Conservation (phyloP, 1,140 invertebrate genomes). For the Platorchestia sp. region DNA sequence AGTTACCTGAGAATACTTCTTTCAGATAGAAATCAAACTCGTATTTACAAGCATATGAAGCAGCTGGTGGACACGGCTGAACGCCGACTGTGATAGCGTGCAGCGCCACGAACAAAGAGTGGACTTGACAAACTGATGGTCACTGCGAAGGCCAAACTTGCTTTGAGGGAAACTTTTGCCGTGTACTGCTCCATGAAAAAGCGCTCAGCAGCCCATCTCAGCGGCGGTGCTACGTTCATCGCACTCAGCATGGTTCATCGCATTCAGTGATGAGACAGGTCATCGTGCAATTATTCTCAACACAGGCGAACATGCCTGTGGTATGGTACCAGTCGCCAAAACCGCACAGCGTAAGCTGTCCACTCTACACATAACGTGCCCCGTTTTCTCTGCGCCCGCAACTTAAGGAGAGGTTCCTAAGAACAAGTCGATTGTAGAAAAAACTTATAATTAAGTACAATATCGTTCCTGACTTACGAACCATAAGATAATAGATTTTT, state of each 20-base stretch:
- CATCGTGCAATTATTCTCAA: background rate
- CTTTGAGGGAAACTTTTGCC: background rate
- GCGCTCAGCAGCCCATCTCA: background rate
- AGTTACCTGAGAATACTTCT: background rate
- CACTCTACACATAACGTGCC: background rate
- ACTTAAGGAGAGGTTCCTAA: background rate
- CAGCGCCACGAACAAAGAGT: too few relatives aligned
- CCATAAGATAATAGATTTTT: constrained; percentile 33
- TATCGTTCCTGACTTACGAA: constrained; percentile 42
- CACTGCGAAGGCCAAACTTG: background rate
- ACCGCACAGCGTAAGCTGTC: background rate
- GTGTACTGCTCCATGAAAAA: background rate
- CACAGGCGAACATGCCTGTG: background rate
- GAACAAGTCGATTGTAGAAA: constrained; percentile 27
- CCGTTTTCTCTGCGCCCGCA: background rate
- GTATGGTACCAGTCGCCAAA: background rate
- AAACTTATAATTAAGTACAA: constrained; percentile 34
- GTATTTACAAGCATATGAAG: too few relatives aligned
- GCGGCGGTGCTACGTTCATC: too few relatives aligned
- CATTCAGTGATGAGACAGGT: background rate
- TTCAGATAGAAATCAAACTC: too few relatives aligned
- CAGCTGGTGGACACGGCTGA: too few relatives aligned
- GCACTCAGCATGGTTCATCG: background rate
- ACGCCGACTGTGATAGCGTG: too few relatives aligned
- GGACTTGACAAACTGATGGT: too few relatives aligned